Evolutionary conservation across 2,888 invertebrate genomes (phyloP), one percentile per base, ranked within the genome.

Genomic region (Tetragonula carbonaria): DNA sequence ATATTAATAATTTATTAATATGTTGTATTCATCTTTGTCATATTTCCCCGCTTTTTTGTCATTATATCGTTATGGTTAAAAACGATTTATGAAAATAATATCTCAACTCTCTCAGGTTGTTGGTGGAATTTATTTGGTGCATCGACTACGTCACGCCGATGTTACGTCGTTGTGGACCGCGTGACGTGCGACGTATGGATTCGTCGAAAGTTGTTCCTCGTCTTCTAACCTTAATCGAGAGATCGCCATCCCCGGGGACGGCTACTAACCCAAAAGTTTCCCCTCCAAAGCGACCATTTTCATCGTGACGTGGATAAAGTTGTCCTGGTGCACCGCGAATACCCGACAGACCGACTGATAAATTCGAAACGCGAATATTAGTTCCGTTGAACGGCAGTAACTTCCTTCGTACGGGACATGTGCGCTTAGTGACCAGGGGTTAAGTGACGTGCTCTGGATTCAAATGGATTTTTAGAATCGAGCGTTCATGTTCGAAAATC

Each of bases 361-460:
- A 89, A 89, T 89, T 79, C 85, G 78, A 78, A 85, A 85, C 74
- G 85, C 74, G 86, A 80, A 88, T 88, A 89, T 89, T 88, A 89
- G 86, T 76, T 84, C 75, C 72, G 67, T 73, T 65, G 70, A 63
- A 73, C 65, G 33, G 6, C 11, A n/a, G 16, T 28, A 84, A 84
- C 78, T 84, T 53, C 38, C 66, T 28, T 8, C 65, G 55, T 16
- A 57, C 23, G 55, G 51, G 57, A 50, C 65, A 71, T 66, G 57
- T 59, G 55, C 38, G 73, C n/a, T 65, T 55, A 72, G 62, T 45
- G 77, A 55, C 62, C 21, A 33, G 28, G 28, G 53, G 38, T n/a
- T 51, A 14, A 18, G 18, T 21, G 23, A 62, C 14, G 23, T 4
- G 38, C 8, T 21, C 53, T 21, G 4, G 28, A 72, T 33, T 45